Conservation (phyloP, 2,113 vertebrate genomes). For the Rhinogobius similis region DNA sequence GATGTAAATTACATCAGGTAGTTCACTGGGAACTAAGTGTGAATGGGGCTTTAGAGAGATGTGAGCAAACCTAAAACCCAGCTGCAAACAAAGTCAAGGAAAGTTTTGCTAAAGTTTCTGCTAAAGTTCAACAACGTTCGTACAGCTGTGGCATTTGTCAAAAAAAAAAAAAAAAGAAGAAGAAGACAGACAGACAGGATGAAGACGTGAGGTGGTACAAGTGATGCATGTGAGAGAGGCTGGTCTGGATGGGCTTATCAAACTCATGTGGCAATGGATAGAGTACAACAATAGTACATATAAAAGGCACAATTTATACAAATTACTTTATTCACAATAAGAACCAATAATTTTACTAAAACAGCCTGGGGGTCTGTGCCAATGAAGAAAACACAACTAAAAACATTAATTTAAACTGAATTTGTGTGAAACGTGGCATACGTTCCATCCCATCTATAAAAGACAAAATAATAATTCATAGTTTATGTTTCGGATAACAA, state of each 20-base stretch:
- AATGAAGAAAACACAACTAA: conserved; percentile 41
- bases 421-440: conserved; percentile 45
- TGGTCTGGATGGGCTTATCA: background rate
- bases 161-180: too few species aligned
- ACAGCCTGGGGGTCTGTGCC: conserved; percentile 36
- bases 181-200: too few species aligned
- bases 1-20: too few species aligned
- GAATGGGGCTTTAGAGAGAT: too few species aligned
- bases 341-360: conserved; percentile 45
- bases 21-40: too few species aligned
- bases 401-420: conserved; percentile 43
- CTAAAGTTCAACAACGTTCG: too few species aligned
- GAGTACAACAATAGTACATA: background rate
- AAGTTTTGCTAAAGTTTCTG: too few species aligned
- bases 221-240: background rate
- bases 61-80: too few species aligned
- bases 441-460: conserved; percentile 53
- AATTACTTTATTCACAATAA: conserved; percentile 60
- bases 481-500: conserved; percentile 86
- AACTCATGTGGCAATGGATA: background rate
- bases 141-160: too few species aligned
- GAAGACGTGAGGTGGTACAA: too few species aligned
- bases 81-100: too few species aligned
- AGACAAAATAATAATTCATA: conserved; percentile 62
- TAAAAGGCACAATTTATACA: conserved; percentile 12